Evolutionary conservation across 2,888 invertebrate genomes (phyloP).

Genomic region (Acleris sparsana): DNA sequence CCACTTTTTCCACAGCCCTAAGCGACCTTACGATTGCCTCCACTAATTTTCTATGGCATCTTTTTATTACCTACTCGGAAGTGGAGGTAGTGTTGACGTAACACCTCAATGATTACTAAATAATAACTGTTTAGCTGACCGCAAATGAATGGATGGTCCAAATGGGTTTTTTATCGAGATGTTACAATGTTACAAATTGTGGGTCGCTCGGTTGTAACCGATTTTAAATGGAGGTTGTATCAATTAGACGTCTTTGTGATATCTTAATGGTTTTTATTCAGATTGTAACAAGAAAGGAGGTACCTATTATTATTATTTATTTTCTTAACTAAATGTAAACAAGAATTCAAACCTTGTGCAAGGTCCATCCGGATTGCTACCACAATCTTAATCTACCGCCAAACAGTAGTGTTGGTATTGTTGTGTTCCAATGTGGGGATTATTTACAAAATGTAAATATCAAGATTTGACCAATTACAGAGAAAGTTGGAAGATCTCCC

Average conservation of each 20-base stretch:
- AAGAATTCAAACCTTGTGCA: too few relatives aligned
- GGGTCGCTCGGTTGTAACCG: background rate
- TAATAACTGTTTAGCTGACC: constrained; percentile 11
- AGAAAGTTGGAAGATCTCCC: too few relatives aligned
- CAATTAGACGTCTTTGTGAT: background rate
- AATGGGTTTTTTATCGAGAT: background rate
- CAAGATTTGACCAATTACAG: too few relatives aligned
- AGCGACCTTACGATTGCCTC: background rate
- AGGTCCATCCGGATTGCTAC: too few relatives aligned
- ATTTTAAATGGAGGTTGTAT: background rate
- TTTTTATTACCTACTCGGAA: constrained; percentile 19
- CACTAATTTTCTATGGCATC: constrained; percentile 13
- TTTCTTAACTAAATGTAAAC: too few relatives aligned
- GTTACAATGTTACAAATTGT: background rate
- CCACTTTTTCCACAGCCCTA: background rate
- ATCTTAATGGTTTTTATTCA: too few relatives aligned
- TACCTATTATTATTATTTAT: too few relatives aligned
- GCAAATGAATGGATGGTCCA: constrained; percentile 4
- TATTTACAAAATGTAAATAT: too few relatives aligned
- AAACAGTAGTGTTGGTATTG: too few relatives aligned
- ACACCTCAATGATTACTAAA: background rate
- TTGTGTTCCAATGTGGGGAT: too few relatives aligned
- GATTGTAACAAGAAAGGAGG: too few relatives aligned
- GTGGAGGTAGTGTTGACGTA: background rate
- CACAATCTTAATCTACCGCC: too few relatives aligned